Evolutionary conservation across 2,113 vertebrate genomes (phyloP).

Genomic region (Panthera uncia): DNA sequence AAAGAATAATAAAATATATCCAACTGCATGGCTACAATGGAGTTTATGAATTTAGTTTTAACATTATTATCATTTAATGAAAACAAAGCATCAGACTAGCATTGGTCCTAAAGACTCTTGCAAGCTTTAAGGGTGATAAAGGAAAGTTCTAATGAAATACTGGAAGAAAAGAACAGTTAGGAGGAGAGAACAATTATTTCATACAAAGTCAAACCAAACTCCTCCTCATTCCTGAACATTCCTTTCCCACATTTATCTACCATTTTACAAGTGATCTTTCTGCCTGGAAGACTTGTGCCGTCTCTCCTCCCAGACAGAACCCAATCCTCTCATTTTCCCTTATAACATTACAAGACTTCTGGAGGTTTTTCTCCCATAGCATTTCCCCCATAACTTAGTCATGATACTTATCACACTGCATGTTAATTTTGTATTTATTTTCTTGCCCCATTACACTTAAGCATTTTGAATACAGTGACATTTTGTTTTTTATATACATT

Average conservation of each 20-base stretch:
- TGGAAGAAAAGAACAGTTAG: background rate
- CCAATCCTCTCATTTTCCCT: background rate
- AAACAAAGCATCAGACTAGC: background rate
- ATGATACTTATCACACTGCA: background rate
- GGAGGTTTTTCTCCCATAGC: background rate
- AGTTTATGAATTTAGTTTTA: slow-evolving; percentile 23
- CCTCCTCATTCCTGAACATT: no score
- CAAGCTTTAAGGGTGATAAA: background rate
- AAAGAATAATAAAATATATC: slow-evolving; percentile 4
- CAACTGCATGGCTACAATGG: background rate
- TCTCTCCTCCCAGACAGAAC: background rate
- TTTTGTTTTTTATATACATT: background rate
- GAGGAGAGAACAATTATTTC: background rate
- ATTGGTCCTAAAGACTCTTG: background rate
- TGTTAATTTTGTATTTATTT: background rate
- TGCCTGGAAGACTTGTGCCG: background rate
- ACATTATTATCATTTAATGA: background rate
- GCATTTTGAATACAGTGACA: background rate
- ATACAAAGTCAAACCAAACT: background rate
- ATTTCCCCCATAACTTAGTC: background rate
- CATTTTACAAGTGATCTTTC: background rate
- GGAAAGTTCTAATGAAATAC: background rate
- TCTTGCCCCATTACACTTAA: background rate
- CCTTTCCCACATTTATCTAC: background rate
- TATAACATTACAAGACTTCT: background rate